Evolutionary conservation across 2,113 vertebrate genomes (phyloP), one percentile per base, ranked within the genome.

Genomic region (Artemisiospiza belli): DNA sequence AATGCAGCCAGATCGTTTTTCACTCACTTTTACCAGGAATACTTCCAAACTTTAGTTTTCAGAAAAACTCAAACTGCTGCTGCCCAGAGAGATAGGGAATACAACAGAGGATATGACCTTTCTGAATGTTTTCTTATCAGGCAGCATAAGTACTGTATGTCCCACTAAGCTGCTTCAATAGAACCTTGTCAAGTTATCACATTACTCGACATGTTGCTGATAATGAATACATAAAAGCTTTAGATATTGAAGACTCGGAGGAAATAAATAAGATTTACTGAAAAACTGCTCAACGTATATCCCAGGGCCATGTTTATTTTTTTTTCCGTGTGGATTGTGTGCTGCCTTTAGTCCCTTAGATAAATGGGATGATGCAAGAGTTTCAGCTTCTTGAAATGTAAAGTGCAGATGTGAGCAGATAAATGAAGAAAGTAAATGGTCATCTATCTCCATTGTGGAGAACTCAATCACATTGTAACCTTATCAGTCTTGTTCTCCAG

Each of bases 221-320:
- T 97, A 97, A 97, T 95, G 90, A 96, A 96, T 96, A 95, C 95
- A 94, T 97, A 97, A 96, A 96, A 95, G 94, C 93, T 95, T 97
- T 95, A 96, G 95, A 96, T 97, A 96, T 89, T 96, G 95, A 96
- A 82, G 89, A 90, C 94, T 95, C 27, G 0, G 90, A 96, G 82
- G 89, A 97, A 96, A 94, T 97, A 97, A 97, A 92, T 97, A 96
- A 96, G 96, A 94, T 96, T 96, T 96, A 91, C 94, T 95, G 94
- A 83, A 96, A 96, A 96, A 95, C 83, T 87, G 90, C 63, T 97
- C 82, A 88, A 84, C 35, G 16, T 90, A 77, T 93, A 93, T 96
- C 78, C 88, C 79, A 91, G 83, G 91, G 93, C 86, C 88, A 84
- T 61, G 17, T 62, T 59, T 78, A 78, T 84, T 74, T 83, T 93